Evolutionary conservation across 2,797 vertebrate genomes (phyloP).

Genomic region (Anguilla megastoma): DNA sequence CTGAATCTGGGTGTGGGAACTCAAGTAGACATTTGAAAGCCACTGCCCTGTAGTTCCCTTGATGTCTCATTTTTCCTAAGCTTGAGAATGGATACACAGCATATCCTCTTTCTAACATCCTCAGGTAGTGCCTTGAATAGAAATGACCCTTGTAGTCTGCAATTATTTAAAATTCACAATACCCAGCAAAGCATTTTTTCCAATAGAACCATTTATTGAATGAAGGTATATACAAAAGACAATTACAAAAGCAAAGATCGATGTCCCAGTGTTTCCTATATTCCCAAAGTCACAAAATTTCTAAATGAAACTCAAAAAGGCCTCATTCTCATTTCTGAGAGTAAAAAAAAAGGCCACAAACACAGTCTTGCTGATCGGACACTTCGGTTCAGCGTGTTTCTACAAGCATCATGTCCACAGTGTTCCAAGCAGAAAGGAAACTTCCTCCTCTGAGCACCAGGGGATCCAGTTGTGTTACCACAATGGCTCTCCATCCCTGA

Average conservation of each 20-base stretch:
- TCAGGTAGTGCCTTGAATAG: neutral
- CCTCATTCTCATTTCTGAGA: neutral
- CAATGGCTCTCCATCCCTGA: neutral
- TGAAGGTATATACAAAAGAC: constrained; percentile 15
- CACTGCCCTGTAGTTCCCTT: too few species aligned
- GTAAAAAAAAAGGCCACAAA: neutral
- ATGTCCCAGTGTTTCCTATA: neutral
- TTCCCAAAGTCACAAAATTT: neutral
- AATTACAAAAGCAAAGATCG: neutral
- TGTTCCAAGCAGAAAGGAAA: neutral
- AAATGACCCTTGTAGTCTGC: neutral
- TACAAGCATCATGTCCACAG: neutral
- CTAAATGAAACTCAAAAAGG: neutral
- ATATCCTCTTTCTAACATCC: neutral
- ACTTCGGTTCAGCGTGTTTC: neutral
- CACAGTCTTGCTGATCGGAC: neutral
- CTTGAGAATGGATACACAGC: neutral
- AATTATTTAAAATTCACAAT: neutral
- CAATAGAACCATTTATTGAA: constrained; percentile 18
- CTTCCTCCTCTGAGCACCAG: neutral
- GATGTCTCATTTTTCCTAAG: neutral
- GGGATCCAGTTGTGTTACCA: neutral
- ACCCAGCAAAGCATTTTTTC: neutral
- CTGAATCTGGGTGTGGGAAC: too few species aligned
- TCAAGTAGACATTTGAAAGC: too few species aligned